Base-by-base conservation (phyloP, 2,113 vertebrate species). In the Sander vitreus region DNA sequence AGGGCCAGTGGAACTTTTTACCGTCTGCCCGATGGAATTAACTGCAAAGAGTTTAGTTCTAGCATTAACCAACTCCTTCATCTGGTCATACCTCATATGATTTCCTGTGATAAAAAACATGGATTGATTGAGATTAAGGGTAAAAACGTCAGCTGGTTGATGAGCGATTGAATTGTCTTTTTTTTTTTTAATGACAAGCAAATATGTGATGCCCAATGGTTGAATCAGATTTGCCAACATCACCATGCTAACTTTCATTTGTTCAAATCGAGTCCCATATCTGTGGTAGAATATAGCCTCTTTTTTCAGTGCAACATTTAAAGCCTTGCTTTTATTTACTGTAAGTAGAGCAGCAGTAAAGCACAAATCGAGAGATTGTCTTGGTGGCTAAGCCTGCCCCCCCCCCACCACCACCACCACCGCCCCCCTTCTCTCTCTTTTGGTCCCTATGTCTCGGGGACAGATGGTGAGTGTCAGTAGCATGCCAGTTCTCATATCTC, bases 391-490 rank as follows among this genome's bases (percentile, higher is more conserved):
- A 83, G 80, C 67, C 62, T 64, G 60, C 43, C 21, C 39, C 1
- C 6, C 11, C 4, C n/a, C n/a, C n/a, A n/a, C n/a, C n/a, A n/a
- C n/a, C n/a, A n/a, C n/a, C n/a, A n/a, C n/a, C n/a, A 5, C 18
- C 33, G 73, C 64, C 45, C 21, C 15, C 50, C 13, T 19, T 23
- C 59, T 33, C 55, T 25, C 43, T 63, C n/a, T 27, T 13, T 33
- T 21, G 47, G 78, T 78, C 76, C 72, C 79, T 43, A 47, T 70
- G 81, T 88, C 86, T 85, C 64, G 14, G 76, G 85, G 80, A 89
- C 89, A 91, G 87, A 87, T 85, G 89, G 89, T 81, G 87, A 66
- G 77, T 85, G 84, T 91, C 86, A 85, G 69, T 76, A 74, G 72
- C 82, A 65, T 81, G 88, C 88, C 78, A 89, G 85, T 85, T 76